phyloP scores from a whole-genome alignment of 1,140 invertebrate species.

The Globodera ellingtonae region DNA sequence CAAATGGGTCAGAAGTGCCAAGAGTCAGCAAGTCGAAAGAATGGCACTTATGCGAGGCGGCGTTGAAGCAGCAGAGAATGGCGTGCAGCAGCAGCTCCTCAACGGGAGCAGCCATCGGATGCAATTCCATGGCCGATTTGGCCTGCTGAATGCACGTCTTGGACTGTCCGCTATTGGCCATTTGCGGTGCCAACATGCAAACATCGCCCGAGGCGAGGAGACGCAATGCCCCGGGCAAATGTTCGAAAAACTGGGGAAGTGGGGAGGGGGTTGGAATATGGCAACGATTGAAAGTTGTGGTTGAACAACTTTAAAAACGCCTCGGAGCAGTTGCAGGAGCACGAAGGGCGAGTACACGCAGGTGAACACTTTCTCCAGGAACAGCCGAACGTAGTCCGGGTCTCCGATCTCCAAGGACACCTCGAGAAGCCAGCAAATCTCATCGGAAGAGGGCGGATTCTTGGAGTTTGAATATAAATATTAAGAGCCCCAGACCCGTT shows the following conservation, averaged over 20 bases:
- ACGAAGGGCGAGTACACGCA: conserved; percentile 41
- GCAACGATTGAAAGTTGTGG: no score
- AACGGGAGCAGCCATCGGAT: conserved; percentile 14
- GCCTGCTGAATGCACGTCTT: conserved; percentile 27
- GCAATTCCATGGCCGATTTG: conserved; percentile 8
- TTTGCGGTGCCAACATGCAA: conserved; percentile 2
- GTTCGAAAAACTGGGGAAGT: conserved; percentile 16
- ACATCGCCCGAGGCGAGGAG: conserved; percentile 10
- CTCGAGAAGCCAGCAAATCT: conserved; percentile 41
- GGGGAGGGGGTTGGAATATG: not conserved
- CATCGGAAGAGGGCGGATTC: conserved; percentile 41
- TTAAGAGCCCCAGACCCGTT: not conserved
- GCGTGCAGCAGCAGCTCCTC: conserved; percentile 23
- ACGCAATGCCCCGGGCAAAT: conserved; percentile 15
- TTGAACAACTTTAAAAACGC: conserved; percentile 19
- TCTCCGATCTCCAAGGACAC: conserved; percentile 42
- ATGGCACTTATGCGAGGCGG: conserved; percentile 21
- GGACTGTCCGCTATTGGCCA: conserved; percentile 8
- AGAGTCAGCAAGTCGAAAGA: not conserved
- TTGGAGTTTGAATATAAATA: not conserved
- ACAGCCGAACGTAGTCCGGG: conserved; percentile 31
- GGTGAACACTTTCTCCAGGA: conserved; percentile 40
- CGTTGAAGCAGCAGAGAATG: conserved; percentile 22
- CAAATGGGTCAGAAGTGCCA: not conserved
- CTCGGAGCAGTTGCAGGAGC: conserved; percentile 31